Percentiles rank a stretch among this genome's conserved stretches.
phyloP scores from a whole-genome alignment of 2,888 invertebrate species.

The Tyria jacobaeae region DNA sequence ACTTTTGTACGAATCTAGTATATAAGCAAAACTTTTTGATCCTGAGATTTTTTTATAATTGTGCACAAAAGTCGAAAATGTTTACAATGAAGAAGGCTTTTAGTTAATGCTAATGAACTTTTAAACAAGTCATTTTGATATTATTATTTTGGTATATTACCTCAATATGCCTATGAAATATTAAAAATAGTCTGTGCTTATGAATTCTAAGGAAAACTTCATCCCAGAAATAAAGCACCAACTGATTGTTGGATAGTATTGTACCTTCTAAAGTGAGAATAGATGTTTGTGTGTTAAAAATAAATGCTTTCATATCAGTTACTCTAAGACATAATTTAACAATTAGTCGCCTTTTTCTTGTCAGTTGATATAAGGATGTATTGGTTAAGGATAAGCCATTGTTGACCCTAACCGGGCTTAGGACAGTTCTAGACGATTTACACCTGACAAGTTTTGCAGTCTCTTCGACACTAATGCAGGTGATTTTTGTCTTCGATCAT shows the following conservation, averaged over 20 bases:
- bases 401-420: constrained; percentile 19
- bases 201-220: background rate
- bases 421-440: constrained; percentile 1
- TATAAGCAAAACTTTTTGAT: constrained; percentile 24
- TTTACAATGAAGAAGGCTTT: background rate
- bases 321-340: constrained; percentile 24
- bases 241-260: constrained; percentile 19
- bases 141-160: constrained; percentile 5
- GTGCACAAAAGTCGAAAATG: background rate
- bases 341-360: constrained; percentile 25
- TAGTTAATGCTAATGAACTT: background rate
- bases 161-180: background rate
- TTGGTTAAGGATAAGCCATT: constrained; percentile 6
- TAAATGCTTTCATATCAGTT: constrained; percentile 24
- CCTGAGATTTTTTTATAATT: constrained; percentile 30
- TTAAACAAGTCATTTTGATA: constrained; percentile 9
- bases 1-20: constrained; percentile 41
- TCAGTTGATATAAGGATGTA: constrained; percentile 29
- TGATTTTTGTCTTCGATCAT: constrained; percentile 6
- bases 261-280: constrained; percentile 30
- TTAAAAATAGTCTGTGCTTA: background rate
- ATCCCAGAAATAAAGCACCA: background rate
- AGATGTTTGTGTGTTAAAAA: constrained; percentile 37
- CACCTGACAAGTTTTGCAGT: background rate
- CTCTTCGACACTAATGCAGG: too few relatives aligned